Evolutionary conservation across 1,140 invertebrate species (phyloP), one percentile per base, ranked within the genome.

Genomic region (Macrostomum lignano): DNA sequence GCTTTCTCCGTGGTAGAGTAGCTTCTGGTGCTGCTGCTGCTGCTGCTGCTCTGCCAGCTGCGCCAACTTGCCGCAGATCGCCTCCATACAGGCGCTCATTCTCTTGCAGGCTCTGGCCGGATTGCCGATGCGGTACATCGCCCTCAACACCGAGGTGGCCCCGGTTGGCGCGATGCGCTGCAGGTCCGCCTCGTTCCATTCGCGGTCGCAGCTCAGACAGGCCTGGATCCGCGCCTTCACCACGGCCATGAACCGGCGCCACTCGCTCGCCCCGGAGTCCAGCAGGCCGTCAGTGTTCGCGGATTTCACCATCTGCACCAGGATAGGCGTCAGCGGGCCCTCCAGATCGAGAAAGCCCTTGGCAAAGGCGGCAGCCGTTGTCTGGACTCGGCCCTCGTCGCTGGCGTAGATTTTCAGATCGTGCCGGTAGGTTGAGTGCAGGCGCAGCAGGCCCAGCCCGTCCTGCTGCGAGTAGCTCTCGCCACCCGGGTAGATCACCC

Each of bases 281-380:
- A 98, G 55, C 7, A 98, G 54, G 3, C 88, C 86, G 60, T 96
- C 96, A 0, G 86, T 96, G 48, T 98, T 93, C 1, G 86, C 86
- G 45, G 76, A 86, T 15, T 98, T 96, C 1, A 98, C 91, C 91
- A 98, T 98, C 59, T 98, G 91, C 9, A 94, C 84, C 10, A 98
- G 60, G 51, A 98, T 98, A 0, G 91, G 91, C 0, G 91, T 91
- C 2, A 98, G 61, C 58, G 98, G 86, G 7, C 88, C 91, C 60
- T 98, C 91, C 21, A 98, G 52, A 0, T 88, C 91, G 0, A 98
- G 58, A 15, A 98, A 58, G 7, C 88, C 66, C 60, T 67, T 98
- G 2, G 88, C 82, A 59, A 98, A 98, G 7, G 88, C 88, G 9
- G 88, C 88, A 0, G 88, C 88, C 0, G 88, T 98, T 84, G 94